These are phyloP conservation scores for Apeira syringaria DNA, from an alignment of 2,888 invertebrate species.

Conservation along the genomic window DNA sequence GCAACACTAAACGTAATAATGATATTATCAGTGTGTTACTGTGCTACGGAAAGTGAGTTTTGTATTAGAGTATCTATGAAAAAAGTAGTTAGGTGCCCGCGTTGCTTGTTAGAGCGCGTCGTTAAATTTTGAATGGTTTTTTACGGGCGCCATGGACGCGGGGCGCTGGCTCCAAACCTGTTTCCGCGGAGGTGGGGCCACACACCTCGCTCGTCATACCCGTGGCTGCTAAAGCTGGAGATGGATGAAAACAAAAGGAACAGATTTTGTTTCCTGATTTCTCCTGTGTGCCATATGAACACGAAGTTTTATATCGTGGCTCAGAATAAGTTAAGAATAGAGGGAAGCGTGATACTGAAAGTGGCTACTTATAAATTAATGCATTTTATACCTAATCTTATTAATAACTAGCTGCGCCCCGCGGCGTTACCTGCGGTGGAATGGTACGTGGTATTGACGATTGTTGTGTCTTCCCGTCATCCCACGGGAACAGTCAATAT, in stretches of 20 bases:
- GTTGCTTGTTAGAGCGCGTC: slow-evolving; percentile 48
- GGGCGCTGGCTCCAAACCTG: slow-evolving; percentile 58
- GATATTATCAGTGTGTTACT: slow-evolving; percentile 61
- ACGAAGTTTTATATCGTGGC: too few species aligned
- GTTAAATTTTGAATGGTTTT: slow-evolving; percentile 71
- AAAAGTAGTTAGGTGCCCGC: slow-evolving; percentile 26
- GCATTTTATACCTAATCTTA: too few species aligned
- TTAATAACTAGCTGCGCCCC: too few species aligned
- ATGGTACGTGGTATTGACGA: too few species aligned
- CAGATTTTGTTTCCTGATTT: slow-evolving; percentile 7
- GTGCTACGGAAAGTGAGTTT: slow-evolving; percentile 68
- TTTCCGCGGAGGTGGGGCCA: slow-evolving; percentile 54
- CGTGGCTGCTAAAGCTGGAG: slow-evolving; percentile 19
- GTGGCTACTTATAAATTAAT: too few species aligned
- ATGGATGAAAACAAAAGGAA: slow-evolving; percentile 32
- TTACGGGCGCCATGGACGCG: slow-evolving; percentile 41
- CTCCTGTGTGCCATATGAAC: neutral
- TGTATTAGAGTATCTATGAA: slow-evolving; percentile 55
- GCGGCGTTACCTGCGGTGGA: too few species aligned
- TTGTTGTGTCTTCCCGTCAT: too few species aligned
- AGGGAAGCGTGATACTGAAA: too few species aligned
- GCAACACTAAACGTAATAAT: slow-evolving; percentile 51
- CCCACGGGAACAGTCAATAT: too few species aligned
- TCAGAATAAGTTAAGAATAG: too few species aligned
- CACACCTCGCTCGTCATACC: slow-evolving; percentile 49